Evolutionary conservation across 2,113 vertebrate genomes (phyloP).

Genomic region (Chiloscyllium plagiosum): DNA sequence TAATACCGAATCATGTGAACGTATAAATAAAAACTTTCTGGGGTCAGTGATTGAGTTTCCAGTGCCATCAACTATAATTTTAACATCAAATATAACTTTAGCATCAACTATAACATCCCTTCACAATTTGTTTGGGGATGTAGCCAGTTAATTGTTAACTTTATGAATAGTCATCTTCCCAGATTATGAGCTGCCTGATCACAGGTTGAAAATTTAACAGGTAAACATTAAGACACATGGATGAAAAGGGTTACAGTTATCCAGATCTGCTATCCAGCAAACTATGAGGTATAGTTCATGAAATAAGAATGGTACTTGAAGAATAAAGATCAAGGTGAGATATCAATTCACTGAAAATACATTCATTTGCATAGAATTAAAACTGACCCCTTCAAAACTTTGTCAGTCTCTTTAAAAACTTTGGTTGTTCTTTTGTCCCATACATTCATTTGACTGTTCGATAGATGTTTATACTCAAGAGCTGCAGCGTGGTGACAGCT

Average conservation of each 20-base stretch:
- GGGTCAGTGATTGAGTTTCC: background rate
- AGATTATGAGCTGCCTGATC: background rate
- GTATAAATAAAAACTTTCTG: too few species aligned
- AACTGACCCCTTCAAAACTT: too few species aligned
- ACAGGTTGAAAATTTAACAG: background rate
- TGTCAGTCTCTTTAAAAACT: too few species aligned
- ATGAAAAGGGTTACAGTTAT: background rate
- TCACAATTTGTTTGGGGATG: background rate
- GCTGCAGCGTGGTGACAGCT: background rate
- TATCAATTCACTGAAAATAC: too few species aligned
- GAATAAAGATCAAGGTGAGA: background rate
- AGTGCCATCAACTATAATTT: too few species aligned
- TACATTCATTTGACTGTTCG: background rate
- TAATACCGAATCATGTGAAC: too few species aligned
- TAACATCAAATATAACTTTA: too few species aligned
- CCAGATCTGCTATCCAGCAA: background rate
- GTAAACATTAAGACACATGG: background rate
- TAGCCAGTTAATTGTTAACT: background rate
- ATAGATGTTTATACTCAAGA: background rate
- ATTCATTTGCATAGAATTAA: too few species aligned
- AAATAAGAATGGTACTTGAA: background rate
- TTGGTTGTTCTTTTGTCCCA: too few species aligned
- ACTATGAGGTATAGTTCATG: background rate
- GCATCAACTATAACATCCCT: background rate
- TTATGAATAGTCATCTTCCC: background rate